These are phyloP conservation scores for Andrena fulva DNA, from an alignment of 2,888 invertebrate species.

Conservation along the genomic window DNA sequence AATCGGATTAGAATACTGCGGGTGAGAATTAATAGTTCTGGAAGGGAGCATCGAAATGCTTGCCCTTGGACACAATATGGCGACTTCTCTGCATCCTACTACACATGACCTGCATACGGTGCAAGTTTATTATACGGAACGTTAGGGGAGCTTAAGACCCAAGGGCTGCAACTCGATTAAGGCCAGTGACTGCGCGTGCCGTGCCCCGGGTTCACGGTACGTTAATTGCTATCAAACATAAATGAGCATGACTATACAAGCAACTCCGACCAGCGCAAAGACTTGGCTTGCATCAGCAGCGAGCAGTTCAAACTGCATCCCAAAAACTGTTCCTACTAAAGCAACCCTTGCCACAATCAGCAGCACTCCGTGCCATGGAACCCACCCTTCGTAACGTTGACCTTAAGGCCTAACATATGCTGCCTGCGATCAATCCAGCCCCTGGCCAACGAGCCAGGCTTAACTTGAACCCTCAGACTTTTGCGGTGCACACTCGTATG, in stretches of 20 bases:
- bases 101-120: background rate
- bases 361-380: background rate
- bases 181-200: background rate
- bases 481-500: constrained; percentile 1
- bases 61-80: background rate
- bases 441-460: background rate
- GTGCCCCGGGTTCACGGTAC: background rate
- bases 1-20: background rate
- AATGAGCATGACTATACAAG: background rate
- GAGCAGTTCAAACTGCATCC: background rate
- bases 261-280: background rate
- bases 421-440: background rate
- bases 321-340: background rate
- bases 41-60: background rate
- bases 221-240: background rate
- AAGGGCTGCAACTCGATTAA: constrained; percentile 8
- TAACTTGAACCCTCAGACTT: background rate
- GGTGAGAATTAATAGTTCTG: background rate
- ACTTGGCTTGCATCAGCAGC: background rate
- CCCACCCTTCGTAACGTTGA: background rate
- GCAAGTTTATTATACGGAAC: constrained; percentile 1
- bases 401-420: background rate
- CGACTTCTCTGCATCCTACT: too few species aligned
- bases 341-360: background rate
- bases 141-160: background rate